Evolutionary conservation across 1,140 invertebrate genomes (phyloP), one percentile per base, ranked within the genome.

Genomic region (Glossosoma conforme): DNA sequence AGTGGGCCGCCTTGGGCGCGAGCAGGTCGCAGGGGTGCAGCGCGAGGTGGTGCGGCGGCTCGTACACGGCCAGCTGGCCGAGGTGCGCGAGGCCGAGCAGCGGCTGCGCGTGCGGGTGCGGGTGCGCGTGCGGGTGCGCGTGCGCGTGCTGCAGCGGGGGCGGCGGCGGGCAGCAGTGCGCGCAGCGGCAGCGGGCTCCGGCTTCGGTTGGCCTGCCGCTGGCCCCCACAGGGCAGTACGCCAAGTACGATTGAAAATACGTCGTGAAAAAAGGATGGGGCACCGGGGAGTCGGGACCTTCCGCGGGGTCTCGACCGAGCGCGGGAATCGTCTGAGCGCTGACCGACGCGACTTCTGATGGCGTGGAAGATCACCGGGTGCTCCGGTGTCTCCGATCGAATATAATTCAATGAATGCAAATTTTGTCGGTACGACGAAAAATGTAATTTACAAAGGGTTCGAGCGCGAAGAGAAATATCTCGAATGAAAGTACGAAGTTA

Each of bases 1-100:
- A 71, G 71, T 70, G 69, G 65, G 70, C 69, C 68, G 64, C 62
- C 72, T 67, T 62, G 71, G 69, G 58, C 66, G 69, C 69, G 72
- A 71, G 67, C 64, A 67, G 47, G 13, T 51, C 52, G 44, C 52
- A 55, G 14, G 40, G 44, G 36, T 42, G 53, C 44, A 49, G 56
- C 60, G 17, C 21, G 35, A 35, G 45, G 28, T 35, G 25, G 14
- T 35, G 44, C 43, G 55, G 47, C 43, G 55, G 47, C 42, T 30
- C 50, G 44, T 28, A 42, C 19, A 50, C 36, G n/a, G 30, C 20
- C 41, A 30, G 13, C 13, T 42, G 32, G 15, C 37, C 13, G 22
- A 43, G 15, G 18, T n/a, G n/a, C n/a, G n/a, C n/a, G n/a, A n/a
- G n/a, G n/a, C n/a, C 13, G 5, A 15, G n/a, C 46, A 62, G 68